Evolutionary conservation across 2,113 vertebrate species (phyloP).

Genomic region (Sebastes fasciatus): DNA sequence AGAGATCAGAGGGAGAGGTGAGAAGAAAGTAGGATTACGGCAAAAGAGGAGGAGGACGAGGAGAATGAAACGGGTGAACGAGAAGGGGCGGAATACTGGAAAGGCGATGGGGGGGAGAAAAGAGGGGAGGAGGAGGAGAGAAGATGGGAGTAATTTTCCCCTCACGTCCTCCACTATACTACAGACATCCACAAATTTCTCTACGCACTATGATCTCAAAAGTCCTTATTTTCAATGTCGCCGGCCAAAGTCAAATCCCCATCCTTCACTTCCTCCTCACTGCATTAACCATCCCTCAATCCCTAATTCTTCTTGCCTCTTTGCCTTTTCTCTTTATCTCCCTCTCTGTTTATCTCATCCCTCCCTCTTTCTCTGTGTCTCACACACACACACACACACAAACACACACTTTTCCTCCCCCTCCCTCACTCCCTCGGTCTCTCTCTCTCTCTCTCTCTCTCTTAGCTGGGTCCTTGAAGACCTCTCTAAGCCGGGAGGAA

Average conservation of each 20-base stretch:
- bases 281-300: slow-evolving; percentile 63
- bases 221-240: slow-evolving; percentile 67
- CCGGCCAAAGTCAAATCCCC: slow-evolving; percentile 69
- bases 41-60: slow-evolving; percentile 21
- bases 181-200: slow-evolving; percentile 47
- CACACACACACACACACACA: slow-evolving; percentile 43
- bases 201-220: slow-evolving; percentile 45
- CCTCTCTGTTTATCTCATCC: slow-evolving; percentile 63
- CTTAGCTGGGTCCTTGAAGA: slow-evolving; percentile 72
- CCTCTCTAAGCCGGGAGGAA: slow-evolving; percentile 73
- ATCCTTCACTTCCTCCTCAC: slow-evolving; percentile 56
- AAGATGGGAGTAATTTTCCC: slow-evolving; percentile 47
- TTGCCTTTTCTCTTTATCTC: slow-evolving; percentile 60
- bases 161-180: slow-evolving; percentile 3
- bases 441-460: slow-evolving; percentile 31
- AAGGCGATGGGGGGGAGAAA: slow-evolving; percentile 24
- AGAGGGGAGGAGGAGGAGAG: slow-evolving; percentile 25
- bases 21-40: slow-evolving; percentile 66
- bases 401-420: slow-evolving; percentile 35
- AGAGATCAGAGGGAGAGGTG: slow-evolving; percentile 71
- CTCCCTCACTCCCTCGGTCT: slow-evolving; percentile 7
- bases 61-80: slow-evolving; percentile 42
- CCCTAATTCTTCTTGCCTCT: slow-evolving; percentile 64
- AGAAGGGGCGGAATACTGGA: slow-evolving; percentile 18
- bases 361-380: slow-evolving; percentile 36